Evolutionary conservation across 2,888 invertebrate genomes (phyloP).

Genomic region (Dicranocentrus wangi): DNA sequence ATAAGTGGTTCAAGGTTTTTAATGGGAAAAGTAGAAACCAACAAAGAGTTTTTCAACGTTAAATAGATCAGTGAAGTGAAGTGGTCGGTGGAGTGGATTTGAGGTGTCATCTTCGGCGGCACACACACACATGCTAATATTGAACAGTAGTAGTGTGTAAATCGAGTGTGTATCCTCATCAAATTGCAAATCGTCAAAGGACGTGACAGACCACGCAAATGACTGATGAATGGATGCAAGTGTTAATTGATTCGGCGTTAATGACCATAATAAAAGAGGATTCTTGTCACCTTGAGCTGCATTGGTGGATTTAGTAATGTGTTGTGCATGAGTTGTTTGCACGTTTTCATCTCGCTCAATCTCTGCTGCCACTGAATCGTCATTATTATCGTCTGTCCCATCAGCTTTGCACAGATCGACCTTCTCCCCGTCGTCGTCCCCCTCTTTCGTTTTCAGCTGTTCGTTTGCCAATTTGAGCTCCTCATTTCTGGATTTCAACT

Average conservation of each 20-base stretch:
- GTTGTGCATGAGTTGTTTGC: constrained; percentile 14
- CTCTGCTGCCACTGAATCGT: neutral
- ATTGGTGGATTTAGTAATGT: constrained; percentile 13
- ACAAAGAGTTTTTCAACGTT: no score
- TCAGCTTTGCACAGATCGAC: neutral
- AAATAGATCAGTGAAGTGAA: no score
- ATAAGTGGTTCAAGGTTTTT: constrained; percentile 2
- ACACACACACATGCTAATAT: no score
- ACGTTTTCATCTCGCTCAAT: constrained; percentile 9
- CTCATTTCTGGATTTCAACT: constrained; percentile 50
- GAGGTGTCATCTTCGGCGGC: no score
- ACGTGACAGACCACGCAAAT: neutral
- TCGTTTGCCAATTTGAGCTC: constrained; percentile 36
- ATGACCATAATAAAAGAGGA: constrained; percentile 29
- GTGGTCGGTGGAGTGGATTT: no score
- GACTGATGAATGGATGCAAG: constrained; percentile 10
- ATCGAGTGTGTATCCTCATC: neutral
- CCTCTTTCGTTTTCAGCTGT: constrained; percentile 24
- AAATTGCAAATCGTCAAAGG: neutral
- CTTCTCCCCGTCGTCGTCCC: neutral
- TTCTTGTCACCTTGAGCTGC: constrained; percentile 50
- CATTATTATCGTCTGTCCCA: neutral
- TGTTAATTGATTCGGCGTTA: constrained; percentile 30
- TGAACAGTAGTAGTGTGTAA: no score
- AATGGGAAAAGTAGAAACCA: neutral